Conservation (phyloP, 2,888 invertebrate genomes). For the Trissoscelio sp. region DNA sequence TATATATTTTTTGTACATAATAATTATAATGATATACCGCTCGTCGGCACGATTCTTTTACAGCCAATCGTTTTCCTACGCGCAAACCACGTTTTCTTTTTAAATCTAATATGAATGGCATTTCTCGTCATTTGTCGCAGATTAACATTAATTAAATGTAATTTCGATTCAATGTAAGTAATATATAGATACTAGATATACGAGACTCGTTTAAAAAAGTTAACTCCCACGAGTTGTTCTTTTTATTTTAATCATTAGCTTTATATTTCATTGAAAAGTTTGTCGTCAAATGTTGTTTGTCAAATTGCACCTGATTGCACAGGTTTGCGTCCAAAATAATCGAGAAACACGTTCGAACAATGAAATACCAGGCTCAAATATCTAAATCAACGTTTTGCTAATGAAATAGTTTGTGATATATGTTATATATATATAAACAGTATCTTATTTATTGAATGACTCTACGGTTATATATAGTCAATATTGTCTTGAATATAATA, state of each 20-base stretch:
- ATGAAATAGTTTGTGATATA: constrained; percentile 12
- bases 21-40: constrained; percentile 46
- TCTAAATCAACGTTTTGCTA: constrained; percentile 30
- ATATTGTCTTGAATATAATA: constrained; percentile 55
- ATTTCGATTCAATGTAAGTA: constrained; percentile 65
- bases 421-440: constrained; percentile 19
- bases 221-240: constrained; percentile 11
- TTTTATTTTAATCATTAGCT: constrained; percentile 13
- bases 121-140: constrained; percentile 39
- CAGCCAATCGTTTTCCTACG: constrained; percentile 25
- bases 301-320: too few species aligned
- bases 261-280: constrained; percentile 12
- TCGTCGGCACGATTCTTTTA: constrained; percentile 32
- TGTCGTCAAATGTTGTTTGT: constrained; percentile 15
- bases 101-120: constrained; percentile 31
- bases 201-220: constrained; percentile 65
- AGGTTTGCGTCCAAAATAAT: constrained; percentile 32
- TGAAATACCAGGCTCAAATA: constrained; percentile 37
- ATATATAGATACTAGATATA: constrained; percentile 63
- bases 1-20: constrained; percentile 30
- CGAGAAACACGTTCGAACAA: constrained; percentile 60
- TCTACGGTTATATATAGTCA: constrained; percentile 44
- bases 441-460: constrained; percentile 39
- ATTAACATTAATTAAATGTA: constrained; percentile 57
- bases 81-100: constrained; percentile 41